Percentiles rank a stretch among this genome's conserved stretches.
Evolutionary conservation across 2,113 vertebrate genomes (phyloP).

Genomic region (Onychorhynchus coronatus): DNA sequence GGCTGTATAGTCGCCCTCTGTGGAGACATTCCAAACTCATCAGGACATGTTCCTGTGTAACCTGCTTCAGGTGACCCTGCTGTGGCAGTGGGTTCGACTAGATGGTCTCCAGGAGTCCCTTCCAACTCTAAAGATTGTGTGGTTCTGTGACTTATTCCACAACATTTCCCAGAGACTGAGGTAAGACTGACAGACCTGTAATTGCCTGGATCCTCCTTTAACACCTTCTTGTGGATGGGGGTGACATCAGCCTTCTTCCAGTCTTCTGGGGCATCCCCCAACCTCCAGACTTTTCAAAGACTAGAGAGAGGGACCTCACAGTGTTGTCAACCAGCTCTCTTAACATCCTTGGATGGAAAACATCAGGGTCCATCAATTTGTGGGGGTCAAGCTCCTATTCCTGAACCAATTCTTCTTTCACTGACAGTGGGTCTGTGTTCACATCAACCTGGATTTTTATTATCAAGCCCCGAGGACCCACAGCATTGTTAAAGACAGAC

Average conservation of each 20-base stretch:
- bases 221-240: not conserved
- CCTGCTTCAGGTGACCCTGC: not conserved
- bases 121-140: not conserved
- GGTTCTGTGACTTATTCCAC: not conserved
- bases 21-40: not conserved
- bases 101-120: not conserved
- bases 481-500: not conserved
- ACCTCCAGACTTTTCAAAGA: not conserved
- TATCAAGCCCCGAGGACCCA: not conserved
- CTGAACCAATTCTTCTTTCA: not conserved
- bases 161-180: not conserved
- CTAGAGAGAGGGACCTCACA: not conserved
- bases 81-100: not conserved
- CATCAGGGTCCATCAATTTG: not conserved
- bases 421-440: accelerated
- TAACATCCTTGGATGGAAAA: not conserved
- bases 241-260: not conserved
- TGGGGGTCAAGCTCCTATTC: not conserved
- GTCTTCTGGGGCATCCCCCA: not conserved
- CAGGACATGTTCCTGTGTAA: not conserved
- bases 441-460: not conserved
- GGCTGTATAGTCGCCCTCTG: not conserved
- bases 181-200: not conserved
- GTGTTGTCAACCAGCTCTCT: not conserved
- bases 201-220: not conserved